Conservation (phyloP, 2,888 invertebrate genomes). For the Tillus elongatus region DNA sequence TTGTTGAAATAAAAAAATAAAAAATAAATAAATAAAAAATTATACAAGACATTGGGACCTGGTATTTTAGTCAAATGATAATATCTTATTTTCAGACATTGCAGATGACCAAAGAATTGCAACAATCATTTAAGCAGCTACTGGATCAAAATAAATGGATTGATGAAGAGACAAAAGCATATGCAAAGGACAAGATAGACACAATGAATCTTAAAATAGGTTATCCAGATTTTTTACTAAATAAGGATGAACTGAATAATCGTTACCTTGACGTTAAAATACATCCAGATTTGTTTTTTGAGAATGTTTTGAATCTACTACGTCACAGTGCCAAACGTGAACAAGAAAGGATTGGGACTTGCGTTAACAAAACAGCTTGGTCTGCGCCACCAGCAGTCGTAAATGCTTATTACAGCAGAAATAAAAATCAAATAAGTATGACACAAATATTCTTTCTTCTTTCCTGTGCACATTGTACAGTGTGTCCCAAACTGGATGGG, state of each 20-base stretch:
- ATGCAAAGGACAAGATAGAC: constrained; percentile 75
- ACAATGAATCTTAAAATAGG: constrained; percentile 84
- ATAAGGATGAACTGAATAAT: constrained; percentile 59
- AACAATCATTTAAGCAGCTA: constrained; percentile 74
- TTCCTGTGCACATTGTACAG: no score
- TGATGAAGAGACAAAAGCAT: constrained; percentile 68
- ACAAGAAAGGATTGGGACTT: constrained; percentile 57
- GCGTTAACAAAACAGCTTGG: constrained; percentile 74
- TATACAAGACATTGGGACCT: no score
- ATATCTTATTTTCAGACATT: no score
- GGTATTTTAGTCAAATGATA: no score
- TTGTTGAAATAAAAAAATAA: no score
- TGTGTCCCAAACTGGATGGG: no score
- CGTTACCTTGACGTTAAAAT: constrained; percentile 72
- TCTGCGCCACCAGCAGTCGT: constrained; percentile 83
- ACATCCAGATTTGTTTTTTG: constrained; percentile 67
- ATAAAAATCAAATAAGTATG: constrained; percentile 93
- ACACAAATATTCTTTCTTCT: no score
- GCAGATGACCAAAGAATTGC: constrained; percentile 80
- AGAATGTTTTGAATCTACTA: constrained; percentile 70
- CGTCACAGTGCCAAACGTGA: constrained; percentile 62
- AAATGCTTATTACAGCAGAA: constrained; percentile 91
- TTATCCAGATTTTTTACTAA: constrained; percentile 83
- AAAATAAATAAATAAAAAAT: no score
- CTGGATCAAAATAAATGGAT: constrained; percentile 76